phyloP scores from a whole-genome alignment of 35 echinoderm and acorn worm genomes.

The Stichopus chloronotus region DNA sequence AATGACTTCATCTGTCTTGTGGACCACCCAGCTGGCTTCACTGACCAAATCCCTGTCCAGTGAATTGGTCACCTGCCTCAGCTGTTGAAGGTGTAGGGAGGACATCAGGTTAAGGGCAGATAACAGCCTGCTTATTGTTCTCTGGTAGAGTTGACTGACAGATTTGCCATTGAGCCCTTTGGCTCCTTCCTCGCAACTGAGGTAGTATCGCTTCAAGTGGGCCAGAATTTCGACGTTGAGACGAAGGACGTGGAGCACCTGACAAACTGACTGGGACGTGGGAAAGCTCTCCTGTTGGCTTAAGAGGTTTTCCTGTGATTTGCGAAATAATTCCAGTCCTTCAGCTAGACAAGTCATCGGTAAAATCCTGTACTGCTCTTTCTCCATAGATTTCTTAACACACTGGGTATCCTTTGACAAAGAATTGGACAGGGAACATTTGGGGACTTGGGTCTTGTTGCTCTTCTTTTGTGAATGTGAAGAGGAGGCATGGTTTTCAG shows the following conservation, averaged over 20 bases:
- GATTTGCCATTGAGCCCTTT: constrained; percentile 37
- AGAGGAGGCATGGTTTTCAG: background rate
- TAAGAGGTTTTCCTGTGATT: constrained; percentile 44
- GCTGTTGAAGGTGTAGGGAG: constrained; percentile 49
- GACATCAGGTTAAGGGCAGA: constrained; percentile 73
- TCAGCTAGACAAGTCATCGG: constrained; percentile 60
- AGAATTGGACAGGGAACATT: constrained; percentile 21
- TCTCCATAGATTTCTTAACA: constrained; percentile 71
- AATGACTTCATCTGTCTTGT: constrained; percentile 73
- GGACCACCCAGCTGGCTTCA: constrained; percentile 41
- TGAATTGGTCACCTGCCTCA: constrained; percentile 33
- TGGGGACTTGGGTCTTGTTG: constrained; percentile 15
- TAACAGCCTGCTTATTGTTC: constrained; percentile 55
- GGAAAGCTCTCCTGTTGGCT: background rate
- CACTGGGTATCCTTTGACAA: constrained; percentile 27
- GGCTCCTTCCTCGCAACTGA: background rate
- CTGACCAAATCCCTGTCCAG: background rate
- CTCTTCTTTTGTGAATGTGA: constrained; percentile 10
- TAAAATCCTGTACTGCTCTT: background rate
- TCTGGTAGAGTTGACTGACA: constrained; percentile 27
- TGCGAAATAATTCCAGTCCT: constrained; percentile 69
- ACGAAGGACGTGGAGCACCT: constrained; percentile 42
- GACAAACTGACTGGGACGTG: background rate
- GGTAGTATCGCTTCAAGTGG: constrained; percentile 26
- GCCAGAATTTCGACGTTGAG: constrained; percentile 58